A percentile compares a stretch with the other conserved stretches of the same genome.
Evolutionary conservation across 2,113 vertebrate genomes (phyloP).

Genomic region (Crypturellus undulatus): DNA sequence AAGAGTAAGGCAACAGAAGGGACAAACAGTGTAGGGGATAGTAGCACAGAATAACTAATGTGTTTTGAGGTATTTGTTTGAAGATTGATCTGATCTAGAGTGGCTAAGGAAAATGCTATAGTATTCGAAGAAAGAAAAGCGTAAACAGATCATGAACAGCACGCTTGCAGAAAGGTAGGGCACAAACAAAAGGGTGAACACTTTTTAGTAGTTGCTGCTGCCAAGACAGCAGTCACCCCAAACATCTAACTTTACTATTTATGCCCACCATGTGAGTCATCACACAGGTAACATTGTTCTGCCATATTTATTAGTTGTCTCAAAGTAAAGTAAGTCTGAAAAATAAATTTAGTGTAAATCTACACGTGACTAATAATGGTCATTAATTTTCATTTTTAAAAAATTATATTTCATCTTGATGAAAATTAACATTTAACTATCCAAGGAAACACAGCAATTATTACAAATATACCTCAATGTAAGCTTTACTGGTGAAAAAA

Average conservation of each 20-base stretch:
- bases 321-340: not conserved
- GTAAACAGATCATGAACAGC: not conserved
- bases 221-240: not conserved
- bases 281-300: not conserved
- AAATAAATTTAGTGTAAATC: not conserved
- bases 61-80: not conserved
- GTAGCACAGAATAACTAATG: not conserved
- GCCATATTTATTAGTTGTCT: not conserved
- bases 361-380: not conserved
- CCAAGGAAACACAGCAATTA: not conserved
- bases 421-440: not conserved
- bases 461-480: not conserved
- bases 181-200: not conserved
- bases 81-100: not conserved
- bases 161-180: not conserved
- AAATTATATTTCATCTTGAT: not conserved
- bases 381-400: not conserved
- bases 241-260: not conserved
- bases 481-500: not conserved
- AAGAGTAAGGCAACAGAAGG: not conserved
- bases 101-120: not conserved
- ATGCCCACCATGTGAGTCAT: not conserved
- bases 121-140: not conserved
- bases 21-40: fast-evolving
- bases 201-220: not conserved